Evolutionary conservation across 2,888 invertebrate genomes (phyloP).

Genomic region (Plebejus argus): DNA sequence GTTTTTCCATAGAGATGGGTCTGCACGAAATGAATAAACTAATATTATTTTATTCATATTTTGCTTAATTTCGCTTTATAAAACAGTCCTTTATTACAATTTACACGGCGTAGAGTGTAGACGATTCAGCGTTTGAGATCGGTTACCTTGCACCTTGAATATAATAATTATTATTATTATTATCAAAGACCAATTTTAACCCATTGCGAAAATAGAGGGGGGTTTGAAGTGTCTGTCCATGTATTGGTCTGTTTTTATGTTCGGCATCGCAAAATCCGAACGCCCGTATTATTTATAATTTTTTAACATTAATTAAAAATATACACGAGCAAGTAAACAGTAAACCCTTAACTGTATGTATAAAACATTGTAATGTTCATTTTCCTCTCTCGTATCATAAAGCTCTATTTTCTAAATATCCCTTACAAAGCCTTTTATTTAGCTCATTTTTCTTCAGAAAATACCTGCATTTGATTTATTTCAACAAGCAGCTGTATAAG

Average conservation of each 20-base stretch:
- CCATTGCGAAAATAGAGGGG: no score
- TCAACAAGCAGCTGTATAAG: constrained; percentile 14
- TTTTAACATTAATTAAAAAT: no score
- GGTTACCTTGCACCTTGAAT: no score
- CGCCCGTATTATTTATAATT: no score
- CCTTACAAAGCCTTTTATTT: constrained; percentile 4
- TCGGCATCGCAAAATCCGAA: no score
- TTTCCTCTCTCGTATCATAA: not conserved
- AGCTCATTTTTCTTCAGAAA: constrained; percentile 14
- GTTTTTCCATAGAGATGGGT: constrained; percentile 1
- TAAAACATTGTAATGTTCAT: not conserved
- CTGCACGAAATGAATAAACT: not conserved
- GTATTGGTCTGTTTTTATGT: no score
- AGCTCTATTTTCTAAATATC: not conserved
- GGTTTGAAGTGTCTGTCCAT: no score
- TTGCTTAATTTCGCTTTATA: not conserved
- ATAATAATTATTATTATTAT: no score
- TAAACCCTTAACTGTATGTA: not conserved
- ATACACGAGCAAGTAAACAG: not conserved
- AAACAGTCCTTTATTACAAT: not conserved
- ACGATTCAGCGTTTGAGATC: not conserved
- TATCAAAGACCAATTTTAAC: no score
- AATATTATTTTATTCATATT: not conserved
- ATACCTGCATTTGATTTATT: constrained; percentile 24
- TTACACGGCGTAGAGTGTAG: not conserved